Evolutionary conservation across 2,797 vertebrate species (phyloP).

Genomic region (Eulemur mongoz): DNA sequence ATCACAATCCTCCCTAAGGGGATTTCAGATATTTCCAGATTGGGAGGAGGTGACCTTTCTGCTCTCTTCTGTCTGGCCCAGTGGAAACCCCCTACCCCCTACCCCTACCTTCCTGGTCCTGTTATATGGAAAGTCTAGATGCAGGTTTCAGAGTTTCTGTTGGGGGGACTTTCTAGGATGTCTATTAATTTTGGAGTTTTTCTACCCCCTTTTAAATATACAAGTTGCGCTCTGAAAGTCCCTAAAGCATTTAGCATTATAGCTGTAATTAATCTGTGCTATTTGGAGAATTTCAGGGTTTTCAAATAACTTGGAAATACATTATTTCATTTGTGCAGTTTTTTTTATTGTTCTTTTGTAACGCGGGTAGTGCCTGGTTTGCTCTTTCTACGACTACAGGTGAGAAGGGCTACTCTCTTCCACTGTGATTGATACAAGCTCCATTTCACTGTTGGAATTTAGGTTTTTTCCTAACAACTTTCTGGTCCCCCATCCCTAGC

Average conservation of each 20-base stretch:
- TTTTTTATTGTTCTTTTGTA: background rate
- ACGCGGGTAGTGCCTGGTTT: background rate
- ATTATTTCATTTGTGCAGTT: background rate
- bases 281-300: background rate
- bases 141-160: constrained; percentile 29
- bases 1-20: background rate
- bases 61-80: background rate
- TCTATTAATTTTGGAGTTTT: constrained; percentile 20
- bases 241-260: constrained; percentile 6
- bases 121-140: background rate
- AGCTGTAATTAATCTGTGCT: background rate
- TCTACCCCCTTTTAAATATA: background rate
- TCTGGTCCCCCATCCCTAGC: background rate
- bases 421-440: background rate
- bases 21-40: constrained; percentile 11
- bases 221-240: constrained; percentile 35
- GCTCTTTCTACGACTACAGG: background rate
- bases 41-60: constrained; percentile 3
- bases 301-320: background rate
- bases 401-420: background rate
- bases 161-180: constrained; percentile 45
- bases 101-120: background rate
- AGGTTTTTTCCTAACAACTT: background rate
- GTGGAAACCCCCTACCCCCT: constrained; percentile 1
- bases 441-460: background rate